Conservation (phyloP, 2,797 vertebrate genomes). For the Rhinogobio ventralis region DNA sequence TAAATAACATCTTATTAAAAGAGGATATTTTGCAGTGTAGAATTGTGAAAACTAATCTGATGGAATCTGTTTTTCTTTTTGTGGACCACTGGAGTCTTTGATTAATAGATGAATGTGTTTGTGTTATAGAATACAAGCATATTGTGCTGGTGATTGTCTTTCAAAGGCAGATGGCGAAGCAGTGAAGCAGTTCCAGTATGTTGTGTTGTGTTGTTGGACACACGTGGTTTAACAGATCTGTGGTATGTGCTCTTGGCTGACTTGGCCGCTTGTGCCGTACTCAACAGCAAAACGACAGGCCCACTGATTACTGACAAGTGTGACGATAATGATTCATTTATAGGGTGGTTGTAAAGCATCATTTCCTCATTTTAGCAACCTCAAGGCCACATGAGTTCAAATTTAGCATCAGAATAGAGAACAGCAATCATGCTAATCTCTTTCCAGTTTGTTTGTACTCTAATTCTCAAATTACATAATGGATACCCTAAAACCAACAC, state of each 20-base stretch:
- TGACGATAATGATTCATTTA: constrained; percentile 13
- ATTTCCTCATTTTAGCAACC: constrained; percentile 29
- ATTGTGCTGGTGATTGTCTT: constrained; percentile 17
- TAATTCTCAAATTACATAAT: background rate
- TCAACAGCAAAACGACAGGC: background rate
- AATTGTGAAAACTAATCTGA: background rate
- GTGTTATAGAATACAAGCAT: constrained; percentile 8
- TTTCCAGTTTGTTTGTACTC: background rate
- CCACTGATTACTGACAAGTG: background rate
- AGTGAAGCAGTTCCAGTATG: constrained; percentile 15
- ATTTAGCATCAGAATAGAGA: constrained; percentile 18
- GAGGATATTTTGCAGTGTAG: background rate
- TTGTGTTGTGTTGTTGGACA: constrained; percentile 13
- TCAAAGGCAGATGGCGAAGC: constrained; percentile 46
- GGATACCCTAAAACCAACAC: background rate
- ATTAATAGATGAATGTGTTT: background rate
- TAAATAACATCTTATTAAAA: background rate
- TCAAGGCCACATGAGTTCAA: background rate
- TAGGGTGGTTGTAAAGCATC: background rate
- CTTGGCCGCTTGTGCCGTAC: constrained; percentile 32
- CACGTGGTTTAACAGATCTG: constrained; percentile 39
- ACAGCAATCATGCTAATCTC: background rate
- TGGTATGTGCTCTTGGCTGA: constrained; percentile 25
- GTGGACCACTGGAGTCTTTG: background rate
- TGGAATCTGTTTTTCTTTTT: background rate